Percentiles rank a stretch among this genome's conserved stretches.
phyloP scores from a whole-genome alignment of 2,113 vertebrate genomes.

The Sturnira hondurensis region DNA sequence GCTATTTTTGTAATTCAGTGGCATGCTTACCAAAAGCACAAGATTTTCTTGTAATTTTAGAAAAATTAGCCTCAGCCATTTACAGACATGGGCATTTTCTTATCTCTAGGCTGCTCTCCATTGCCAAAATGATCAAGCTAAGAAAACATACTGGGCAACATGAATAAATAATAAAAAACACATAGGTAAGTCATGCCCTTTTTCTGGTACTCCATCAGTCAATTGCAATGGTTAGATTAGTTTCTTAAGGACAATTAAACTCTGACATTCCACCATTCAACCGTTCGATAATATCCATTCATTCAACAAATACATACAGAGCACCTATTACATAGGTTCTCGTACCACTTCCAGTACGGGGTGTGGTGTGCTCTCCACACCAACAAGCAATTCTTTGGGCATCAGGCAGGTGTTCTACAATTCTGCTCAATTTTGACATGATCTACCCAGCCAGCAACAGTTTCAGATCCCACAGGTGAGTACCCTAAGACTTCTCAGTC shows the following conservation, averaged over 20 bases:
- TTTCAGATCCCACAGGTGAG: not conserved
- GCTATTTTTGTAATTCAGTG: not conserved
- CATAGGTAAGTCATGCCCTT: not conserved
- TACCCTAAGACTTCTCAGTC: too few relatives aligned
- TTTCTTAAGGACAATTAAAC: not conserved
- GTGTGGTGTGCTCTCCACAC: not conserved
- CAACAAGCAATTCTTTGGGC: not conserved
- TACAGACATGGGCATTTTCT: not conserved
- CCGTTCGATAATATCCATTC: not conserved
- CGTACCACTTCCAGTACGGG: not conserved
- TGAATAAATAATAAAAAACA: not conserved
- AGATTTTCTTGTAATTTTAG: not conserved
- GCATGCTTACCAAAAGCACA: not conserved
- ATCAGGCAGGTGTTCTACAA: not conserved
- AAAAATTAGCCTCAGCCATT: not conserved
- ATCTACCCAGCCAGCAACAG: not conserved
- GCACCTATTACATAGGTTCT: not conserved
- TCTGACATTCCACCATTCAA: not conserved
- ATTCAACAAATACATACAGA: not conserved
- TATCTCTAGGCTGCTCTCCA: not conserved
- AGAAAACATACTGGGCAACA: not conserved
- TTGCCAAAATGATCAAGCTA: not conserved
- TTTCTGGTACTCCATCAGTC: not conserved
- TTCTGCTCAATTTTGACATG: not conserved
- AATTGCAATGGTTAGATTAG: not conserved